phyloP scores from a whole-genome alignment of 2,888 invertebrate species.

The Drosophila bunnanda region DNA sequence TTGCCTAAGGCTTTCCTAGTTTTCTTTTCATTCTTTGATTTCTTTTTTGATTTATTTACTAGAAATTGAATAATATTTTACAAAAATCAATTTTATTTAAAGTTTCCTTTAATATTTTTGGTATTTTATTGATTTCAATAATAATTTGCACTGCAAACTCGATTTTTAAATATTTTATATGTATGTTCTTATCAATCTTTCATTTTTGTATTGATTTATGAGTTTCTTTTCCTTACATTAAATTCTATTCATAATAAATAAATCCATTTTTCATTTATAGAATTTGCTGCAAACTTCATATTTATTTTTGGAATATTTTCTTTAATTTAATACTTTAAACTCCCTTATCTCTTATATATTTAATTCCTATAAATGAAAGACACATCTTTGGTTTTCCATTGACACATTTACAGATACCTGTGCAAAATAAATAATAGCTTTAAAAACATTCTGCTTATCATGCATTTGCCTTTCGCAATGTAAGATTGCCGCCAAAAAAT shows the following conservation, averaged over 20 bases:
- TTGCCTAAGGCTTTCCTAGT: neutral
- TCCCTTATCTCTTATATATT: neutral
- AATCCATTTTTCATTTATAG: neutral
- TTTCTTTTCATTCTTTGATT: neutral
- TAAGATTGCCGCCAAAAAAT: slow-evolving; percentile 33
- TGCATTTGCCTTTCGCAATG: slow-evolving; percentile 58
- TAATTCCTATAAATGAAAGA: neutral
- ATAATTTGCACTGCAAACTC: no score
- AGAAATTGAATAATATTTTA: no score
- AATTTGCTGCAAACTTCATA: no score
- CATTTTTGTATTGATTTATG: neutral
- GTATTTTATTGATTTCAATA: no score
- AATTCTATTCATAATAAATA: neutral
- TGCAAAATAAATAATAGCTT: neutral
- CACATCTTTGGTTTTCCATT: neutral
- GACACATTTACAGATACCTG: slow-evolving; percentile 2
- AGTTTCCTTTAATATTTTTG: no score
- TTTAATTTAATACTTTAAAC: neutral
- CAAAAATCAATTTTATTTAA: no score
- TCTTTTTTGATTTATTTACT: no score
- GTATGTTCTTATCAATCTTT: no score
- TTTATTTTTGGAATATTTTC: neutral
- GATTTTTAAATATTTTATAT: no score
- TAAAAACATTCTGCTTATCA: slow-evolving; percentile 64
- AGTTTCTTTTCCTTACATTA: no score